Evolutionary conservation across 2,797 vertebrate species (phyloP).

Genomic region (Lepus townsendii): DNA sequence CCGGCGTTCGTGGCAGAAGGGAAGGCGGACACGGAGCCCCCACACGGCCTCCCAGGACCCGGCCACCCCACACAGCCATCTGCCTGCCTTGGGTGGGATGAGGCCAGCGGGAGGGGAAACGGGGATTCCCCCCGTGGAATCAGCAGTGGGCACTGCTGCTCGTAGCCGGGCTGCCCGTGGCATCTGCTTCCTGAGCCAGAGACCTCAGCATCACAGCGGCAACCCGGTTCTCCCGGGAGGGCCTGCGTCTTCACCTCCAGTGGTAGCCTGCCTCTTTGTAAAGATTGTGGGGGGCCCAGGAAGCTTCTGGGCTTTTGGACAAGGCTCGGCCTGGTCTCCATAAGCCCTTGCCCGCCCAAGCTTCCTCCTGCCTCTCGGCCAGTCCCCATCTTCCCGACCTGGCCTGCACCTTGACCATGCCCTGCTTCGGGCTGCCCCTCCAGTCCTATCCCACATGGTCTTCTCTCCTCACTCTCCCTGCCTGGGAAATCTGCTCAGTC

Average conservation of each 20-base stretch:
- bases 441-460: not conserved
- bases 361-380: not conserved
- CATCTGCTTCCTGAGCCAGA: not conserved
- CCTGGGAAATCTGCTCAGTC: not conserved
- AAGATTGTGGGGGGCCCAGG: not conserved
- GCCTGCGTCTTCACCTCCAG: not conserved
- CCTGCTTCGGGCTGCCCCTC: not conserved
- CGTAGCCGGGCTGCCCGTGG: fast-evolving
- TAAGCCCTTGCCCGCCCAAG: no score
- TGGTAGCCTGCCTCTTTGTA: not conserved
- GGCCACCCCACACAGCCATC: not conserved
- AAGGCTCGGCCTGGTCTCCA: not conserved
- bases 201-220: no score
- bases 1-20: not conserved
- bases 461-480: not conserved
- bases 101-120: not conserved
- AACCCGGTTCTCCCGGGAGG: not conserved
- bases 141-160: not conserved
- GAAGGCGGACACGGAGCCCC: not conserved
- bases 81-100: not conserved
- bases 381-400: not conserved
- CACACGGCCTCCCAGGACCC: not conserved
- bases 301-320: not conserved
- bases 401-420: not conserved
- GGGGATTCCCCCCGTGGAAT: not conserved